These are phyloP conservation scores for Linepithema humile DNA, from an alignment of 1,140 invertebrate genomes.

Conservation along the genomic window DNA sequence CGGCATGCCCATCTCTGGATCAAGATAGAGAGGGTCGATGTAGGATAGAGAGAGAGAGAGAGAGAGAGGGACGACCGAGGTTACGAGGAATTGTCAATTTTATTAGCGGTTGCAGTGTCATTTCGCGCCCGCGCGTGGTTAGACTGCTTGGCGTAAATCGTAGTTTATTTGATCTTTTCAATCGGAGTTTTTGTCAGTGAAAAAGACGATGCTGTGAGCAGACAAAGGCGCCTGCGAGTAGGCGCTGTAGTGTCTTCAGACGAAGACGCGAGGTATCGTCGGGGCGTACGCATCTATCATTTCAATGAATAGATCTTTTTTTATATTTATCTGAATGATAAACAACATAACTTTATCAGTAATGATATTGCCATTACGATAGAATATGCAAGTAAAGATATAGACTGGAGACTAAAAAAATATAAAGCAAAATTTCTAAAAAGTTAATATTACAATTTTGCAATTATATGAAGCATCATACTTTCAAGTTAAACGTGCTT, in stretches of 20 bases:
- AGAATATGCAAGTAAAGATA: too few species aligned
- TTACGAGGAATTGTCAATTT: constrained; percentile 44
- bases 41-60: background rate
- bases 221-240: background rate
- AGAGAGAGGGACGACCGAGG: constrained; percentile 18
- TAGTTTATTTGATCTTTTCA: constrained; percentile 9
- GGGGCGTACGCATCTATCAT: background rate
- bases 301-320: background rate
- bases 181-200: background rate
- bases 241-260: background rate
- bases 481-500: background rate
- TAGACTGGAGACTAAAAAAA: too few species aligned
- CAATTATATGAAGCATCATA: background rate
- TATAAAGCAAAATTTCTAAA: too few species aligned
- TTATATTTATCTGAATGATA: too few species aligned
- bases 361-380: too few species aligned
- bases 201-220: constrained; percentile 20
- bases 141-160: background rate
- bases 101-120: constrained; percentile 34
- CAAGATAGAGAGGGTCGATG: background rate
- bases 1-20: constrained; percentile 66
- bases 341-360: background rate
- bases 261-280: background rate
- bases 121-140: background rate
- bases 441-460: background rate